A percentile compares a stretch with the other conserved stretches of the same genome.
Conservation (phyloP, 2,113 vertebrate species). For the Platycercus adscitus region DNA sequence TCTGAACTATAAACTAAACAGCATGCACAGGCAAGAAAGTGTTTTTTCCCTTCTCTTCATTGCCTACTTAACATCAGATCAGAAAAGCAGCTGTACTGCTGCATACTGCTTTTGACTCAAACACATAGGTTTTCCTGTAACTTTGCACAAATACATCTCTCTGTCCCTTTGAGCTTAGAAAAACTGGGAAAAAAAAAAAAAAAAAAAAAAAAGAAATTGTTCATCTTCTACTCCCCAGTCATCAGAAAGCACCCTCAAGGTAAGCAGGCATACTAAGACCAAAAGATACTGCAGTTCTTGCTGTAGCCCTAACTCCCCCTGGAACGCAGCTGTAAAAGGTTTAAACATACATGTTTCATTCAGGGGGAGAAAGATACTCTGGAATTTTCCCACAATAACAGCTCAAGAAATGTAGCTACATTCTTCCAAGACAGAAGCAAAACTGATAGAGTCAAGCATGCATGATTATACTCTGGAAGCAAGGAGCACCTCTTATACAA, state of each 20-base stretch:
- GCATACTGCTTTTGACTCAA: neutral
- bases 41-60: neutral
- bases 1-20: neutral
- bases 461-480: neutral
- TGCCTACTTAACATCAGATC: neutral
- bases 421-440: neutral
- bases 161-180: neutral
- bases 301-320: neutral
- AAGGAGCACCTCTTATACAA: neutral
- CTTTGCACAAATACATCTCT: neutral
- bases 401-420: neutral
- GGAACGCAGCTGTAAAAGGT: neutral
- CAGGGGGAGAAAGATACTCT: neutral
- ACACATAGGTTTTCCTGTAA: fast-evolving
- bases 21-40: neutral
- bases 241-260: neutral
- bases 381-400: neutral
- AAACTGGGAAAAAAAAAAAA: neutral
- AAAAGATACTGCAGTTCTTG: neutral
- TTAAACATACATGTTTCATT: neutral
- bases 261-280: neutral
- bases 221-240: neutral
- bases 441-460: neutral
- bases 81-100: neutral
- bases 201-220: neutral